Base-by-base conservation (phyloP, 2,797 vertebrate species). In the Lutjanus campechanus region DNA sequence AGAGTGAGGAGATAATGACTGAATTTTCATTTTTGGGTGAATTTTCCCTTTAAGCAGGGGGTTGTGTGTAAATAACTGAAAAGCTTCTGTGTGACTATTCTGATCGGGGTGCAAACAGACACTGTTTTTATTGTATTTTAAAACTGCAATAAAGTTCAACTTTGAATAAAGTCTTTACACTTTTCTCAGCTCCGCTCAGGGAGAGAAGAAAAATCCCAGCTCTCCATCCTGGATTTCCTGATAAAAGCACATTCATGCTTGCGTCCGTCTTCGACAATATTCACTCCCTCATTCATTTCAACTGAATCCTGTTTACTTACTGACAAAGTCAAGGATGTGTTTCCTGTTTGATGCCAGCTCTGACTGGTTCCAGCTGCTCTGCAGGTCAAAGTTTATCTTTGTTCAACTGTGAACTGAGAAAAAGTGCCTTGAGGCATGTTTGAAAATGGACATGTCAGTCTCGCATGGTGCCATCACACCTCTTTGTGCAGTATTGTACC, bases 161-260 rank as follows among this genome's bases (percentile, higher is more conserved):
- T 43, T 51, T 43, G 7, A 59, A 17, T n/a, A 7, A 47, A 2
- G 19, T 15, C 8, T 70, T 59, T 20, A 16, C 19, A 53, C 3
- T 41, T 40, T 49, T 11, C 11, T 20, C 40, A 16, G 7, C 12
- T n/a, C 46, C 16, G 56, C 5, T 49, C 11, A 9, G 1, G 6
- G 11, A 36, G 22, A 17, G 25, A 59, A 59, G 54, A 59, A 58
- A 20, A 49, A 61, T 61, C 9, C 25, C 25, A 70, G 1, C 43
- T 20, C 29, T 67, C 46, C 46, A 20, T 41, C n/a, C 46, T 22
- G 29, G 46, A 41, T 61, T 41, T 51, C 70, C 25, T 60, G 17
- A 59, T 36, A 59, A 59, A 22, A 71, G 29, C 56, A 72, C 47
- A 72, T 61, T 41, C 46, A 36, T 25, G 58, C 44, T 47, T 36